Percentiles rank a stretch among this genome's conserved stretches.
These are phyloP conservation scores for Garrulus glandarius DNA, from an alignment of 2,797 vertebrate genomes.

Conservation along the genomic window DNA sequence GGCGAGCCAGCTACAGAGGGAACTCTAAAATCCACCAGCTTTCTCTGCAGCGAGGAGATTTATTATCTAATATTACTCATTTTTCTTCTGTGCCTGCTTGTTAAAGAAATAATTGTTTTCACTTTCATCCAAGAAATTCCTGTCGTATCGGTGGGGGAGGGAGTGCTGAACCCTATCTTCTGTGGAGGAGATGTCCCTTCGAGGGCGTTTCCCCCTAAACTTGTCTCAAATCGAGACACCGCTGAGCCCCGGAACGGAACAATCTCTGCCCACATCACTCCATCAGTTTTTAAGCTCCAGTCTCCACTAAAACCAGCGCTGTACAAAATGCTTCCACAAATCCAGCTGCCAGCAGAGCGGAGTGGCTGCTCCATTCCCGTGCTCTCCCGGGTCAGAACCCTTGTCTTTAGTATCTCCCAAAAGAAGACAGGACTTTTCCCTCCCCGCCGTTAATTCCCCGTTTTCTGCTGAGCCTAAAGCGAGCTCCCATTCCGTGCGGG, in stretches of 20 bases:
- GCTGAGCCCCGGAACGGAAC: fast-evolving
- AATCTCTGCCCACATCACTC: neutral
- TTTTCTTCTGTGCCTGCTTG: neutral
- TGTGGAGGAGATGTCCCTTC: neutral
- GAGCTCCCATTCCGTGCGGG: fast-evolving
- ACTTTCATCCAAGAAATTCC: neutral
- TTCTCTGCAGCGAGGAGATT: neutral
- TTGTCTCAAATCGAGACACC: neutral
- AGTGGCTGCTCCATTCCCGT: fast-evolving
- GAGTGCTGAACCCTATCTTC: neutral
- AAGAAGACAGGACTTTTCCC: neutral
- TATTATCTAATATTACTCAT: neutral
- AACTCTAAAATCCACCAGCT: neutral
- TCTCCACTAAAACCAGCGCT: neutral
- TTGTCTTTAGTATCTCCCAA: neutral
- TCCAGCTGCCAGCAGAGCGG: neutral
- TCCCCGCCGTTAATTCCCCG: neutral
- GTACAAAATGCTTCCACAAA: neutral
- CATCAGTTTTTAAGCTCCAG: neutral
- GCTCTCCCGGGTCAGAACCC: fast-evolving
- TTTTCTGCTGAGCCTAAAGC: neutral
- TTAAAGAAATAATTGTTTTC: neutral
- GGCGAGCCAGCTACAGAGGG: neutral
- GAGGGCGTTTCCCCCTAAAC: neutral
- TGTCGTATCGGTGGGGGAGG: neutral